Conservation (phyloP, 2,888 invertebrate genomes). For the Brenthis ino region DNA sequence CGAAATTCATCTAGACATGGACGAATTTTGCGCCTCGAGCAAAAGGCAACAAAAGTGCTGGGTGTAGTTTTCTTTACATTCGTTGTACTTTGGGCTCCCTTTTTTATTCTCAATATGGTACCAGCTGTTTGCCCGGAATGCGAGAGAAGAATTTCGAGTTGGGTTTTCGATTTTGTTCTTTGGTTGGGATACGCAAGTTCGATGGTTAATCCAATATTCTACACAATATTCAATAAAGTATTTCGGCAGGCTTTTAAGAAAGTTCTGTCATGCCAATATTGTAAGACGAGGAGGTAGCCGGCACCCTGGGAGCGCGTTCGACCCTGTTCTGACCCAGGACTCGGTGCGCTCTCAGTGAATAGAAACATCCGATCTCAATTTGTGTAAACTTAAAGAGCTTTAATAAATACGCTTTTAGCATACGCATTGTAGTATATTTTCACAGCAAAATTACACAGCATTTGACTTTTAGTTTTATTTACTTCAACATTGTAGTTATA, state of each 20-base stretch:
- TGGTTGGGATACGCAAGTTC: conserved; percentile 97
- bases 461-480: background rate
- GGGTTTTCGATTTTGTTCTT: conserved; percentile 93
- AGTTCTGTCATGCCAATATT: conserved; percentile 90
- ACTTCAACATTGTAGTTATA: background rate
- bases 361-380: conserved; percentile 73
- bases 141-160: conserved; percentile 87
- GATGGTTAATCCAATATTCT: conserved; percentile 97
- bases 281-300: conserved; percentile 76
- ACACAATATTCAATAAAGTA: conserved; percentile 97
- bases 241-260: conserved; percentile 95
- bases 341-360: conserved; percentile 77
- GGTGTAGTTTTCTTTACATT: conserved; percentile 97
- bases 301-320: conserved; percentile 79
- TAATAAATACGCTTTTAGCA: conserved; percentile 44
- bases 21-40: conserved; percentile 92
- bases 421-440: conserved; percentile 13
- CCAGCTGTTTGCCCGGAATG: conserved; percentile 92
- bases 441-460: background rate
- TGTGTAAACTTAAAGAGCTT: conserved; percentile 64
- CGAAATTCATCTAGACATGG: conserved; percentile 92
- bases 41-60: conserved; percentile 97
- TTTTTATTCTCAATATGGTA: conserved; percentile 94
- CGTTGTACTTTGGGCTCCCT: conserved; percentile 97
- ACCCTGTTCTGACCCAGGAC: conserved; percentile 72